Evolutionary conservation across 2,797 vertebrate species (phyloP).

Genomic region (Poeciliopsis turneri): DNA sequence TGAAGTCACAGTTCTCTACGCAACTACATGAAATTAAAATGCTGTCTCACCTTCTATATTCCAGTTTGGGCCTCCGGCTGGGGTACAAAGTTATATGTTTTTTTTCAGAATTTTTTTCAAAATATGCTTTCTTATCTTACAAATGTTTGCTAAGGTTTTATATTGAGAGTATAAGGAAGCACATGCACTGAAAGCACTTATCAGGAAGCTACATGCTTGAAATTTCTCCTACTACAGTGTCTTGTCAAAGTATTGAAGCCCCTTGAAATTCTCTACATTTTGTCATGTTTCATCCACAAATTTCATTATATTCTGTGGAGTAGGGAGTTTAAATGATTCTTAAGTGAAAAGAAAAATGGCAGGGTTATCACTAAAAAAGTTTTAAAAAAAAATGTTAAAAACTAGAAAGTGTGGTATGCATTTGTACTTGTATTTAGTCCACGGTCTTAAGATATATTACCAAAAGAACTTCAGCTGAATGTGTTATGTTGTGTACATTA

Average conservation of each 20-base stretch:
- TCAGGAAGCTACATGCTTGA: conserved; percentile 64
- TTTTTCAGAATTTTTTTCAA: conserved; percentile 75
- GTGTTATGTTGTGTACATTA: neutral
- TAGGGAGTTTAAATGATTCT: neutral
- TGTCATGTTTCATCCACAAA: neutral
- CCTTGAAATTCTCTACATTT: neutral
- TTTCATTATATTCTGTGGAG: neutral
- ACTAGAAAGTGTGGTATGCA: neutral
- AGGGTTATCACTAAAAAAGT: neutral
- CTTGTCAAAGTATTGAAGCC: neutral
- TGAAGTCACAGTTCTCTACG: conserved; percentile 76
- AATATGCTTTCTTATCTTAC: conserved; percentile 56
- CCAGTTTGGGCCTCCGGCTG: conserved; percentile 88
- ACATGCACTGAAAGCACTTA: conserved; percentile 73
- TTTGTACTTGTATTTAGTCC: neutral
- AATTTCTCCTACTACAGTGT: conserved; percentile 36
- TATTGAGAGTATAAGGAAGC: conserved; percentile 51
- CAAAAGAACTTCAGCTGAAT: neutral
- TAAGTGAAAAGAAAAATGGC: neutral
- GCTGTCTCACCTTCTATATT: conserved; percentile 88
- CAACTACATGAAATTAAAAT: conserved; percentile 77
- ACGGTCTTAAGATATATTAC: neutral
- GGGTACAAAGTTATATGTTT: conserved; percentile 81
- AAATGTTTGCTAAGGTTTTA: conserved; percentile 43
- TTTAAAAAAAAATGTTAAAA: neutral